Evolutionary conservation across 2,888 invertebrate genomes (phyloP).

Genomic region (Oegoconia quadripuncta): DNA sequence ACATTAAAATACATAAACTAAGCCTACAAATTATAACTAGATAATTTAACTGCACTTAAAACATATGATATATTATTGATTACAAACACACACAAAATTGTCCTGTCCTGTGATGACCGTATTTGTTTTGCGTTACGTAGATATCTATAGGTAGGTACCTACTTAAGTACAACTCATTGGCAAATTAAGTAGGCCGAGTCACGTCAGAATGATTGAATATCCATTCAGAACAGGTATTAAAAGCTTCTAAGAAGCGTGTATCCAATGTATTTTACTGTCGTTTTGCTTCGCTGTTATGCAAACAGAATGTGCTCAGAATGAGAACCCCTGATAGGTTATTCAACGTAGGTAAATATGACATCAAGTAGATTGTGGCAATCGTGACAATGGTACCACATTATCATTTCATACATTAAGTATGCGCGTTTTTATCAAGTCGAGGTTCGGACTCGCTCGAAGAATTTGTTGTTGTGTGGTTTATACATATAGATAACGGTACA

Average conservation of each 20-base stretch:
- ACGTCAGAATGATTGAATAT: conserved; percentile 34
- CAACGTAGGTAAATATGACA: conserved; percentile 44
- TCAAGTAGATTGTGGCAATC: conserved; percentile 33
- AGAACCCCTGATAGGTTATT: conserved; percentile 23
- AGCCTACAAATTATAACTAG: too few species aligned
- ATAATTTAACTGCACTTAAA: too few species aligned
- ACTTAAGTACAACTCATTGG: conserved; percentile 15
- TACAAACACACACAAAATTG: too few species aligned
- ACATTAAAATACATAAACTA: too few species aligned
- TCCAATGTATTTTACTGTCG: conserved; percentile 23
- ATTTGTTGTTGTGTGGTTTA: conserved; percentile 62
- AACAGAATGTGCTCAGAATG: conserved; percentile 12
- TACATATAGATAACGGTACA: conserved; percentile 56
- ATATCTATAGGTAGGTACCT: conserved; percentile 3
- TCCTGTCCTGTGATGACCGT: too few species aligned
- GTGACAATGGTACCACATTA: conserved; percentile 51
- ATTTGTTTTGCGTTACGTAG: conserved; percentile 16
- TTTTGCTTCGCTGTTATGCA: conserved; percentile 23
- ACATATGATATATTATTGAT: too few species aligned
- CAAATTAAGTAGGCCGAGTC: conserved; percentile 37
- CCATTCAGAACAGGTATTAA: conserved; percentile 28
- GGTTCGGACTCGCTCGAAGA: conserved; percentile 47
- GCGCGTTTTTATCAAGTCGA: conserved; percentile 53
- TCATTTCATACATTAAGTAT: conserved; percentile 59
- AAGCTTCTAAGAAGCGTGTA: conserved; percentile 20